Evolutionary conservation across 2,113 vertebrate genomes (phyloP).

Genomic region (Perccottus glenii): DNA sequence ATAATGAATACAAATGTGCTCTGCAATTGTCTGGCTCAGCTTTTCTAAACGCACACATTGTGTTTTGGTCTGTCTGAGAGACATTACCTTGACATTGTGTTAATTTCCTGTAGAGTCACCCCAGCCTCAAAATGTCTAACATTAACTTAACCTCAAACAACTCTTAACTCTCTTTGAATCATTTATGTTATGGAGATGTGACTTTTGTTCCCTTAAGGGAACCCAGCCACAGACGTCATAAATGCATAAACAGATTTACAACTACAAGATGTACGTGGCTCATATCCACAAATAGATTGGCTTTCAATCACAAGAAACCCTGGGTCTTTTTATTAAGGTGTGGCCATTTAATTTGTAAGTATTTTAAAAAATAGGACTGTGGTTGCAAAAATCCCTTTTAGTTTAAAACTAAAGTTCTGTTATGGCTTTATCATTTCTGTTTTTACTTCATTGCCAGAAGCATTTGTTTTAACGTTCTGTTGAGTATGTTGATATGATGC

Average conservation of each 20-base stretch:
- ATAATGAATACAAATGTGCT: constrained; percentile 74
- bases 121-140: background rate
- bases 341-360: background rate
- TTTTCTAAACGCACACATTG: constrained; percentile 3
- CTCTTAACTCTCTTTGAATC: constrained; percentile 6
- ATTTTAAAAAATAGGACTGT: background rate
- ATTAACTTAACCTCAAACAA: constrained; percentile 1
- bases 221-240: background rate
- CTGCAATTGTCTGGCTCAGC: constrained; percentile 43
- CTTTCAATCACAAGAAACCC: background rate
- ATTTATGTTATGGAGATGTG: constrained; percentile 1
- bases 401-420: background rate
- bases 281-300: background rate
- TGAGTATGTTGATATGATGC: background rate
- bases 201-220: constrained; percentile 3
- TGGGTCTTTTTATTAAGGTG: background rate
- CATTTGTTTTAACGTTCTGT: background rate
- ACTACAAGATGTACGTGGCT: background rate
- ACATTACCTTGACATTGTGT: constrained; percentile 7
- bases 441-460: background rate
- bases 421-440: background rate
- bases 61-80: background rate
- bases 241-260: background rate
- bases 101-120: constrained; percentile 1
- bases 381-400: background rate